A percentile compares a stretch with the other conserved stretches of the same genome.
Conservation (phyloP, 2,797 vertebrate species). For the Hirundo rustica region DNA sequence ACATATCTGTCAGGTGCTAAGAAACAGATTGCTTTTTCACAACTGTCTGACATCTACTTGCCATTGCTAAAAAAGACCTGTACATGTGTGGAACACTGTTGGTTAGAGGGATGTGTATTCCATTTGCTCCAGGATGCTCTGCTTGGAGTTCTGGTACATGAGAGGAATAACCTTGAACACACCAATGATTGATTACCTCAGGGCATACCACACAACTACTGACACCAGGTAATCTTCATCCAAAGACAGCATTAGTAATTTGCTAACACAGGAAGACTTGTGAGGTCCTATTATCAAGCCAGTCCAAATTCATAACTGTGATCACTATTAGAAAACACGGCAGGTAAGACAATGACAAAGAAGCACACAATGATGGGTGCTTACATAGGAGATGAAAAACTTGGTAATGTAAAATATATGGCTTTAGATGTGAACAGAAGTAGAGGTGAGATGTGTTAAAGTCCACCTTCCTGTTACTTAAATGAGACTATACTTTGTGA, state of each 20-base stretch:
- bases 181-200: neutral
- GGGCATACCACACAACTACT: neutral
- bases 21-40: neutral
- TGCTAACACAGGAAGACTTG: neutral
- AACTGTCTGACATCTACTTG: fast-evolving
- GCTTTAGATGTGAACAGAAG: neutral
- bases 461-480: neutral
- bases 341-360: neutral
- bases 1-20: neutral
- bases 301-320: neutral
- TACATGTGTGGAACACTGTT: neutral
- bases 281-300: neutral
- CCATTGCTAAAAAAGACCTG: neutral
- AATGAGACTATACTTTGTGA: neutral
- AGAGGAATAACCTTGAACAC: neutral
- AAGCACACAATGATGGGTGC: neutral
- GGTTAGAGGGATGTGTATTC: neutral
- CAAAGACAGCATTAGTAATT: neutral
- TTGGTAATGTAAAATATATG: neutral
- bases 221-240: fast-evolving
- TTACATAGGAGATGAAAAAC: neutral
- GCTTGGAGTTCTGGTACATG: neutral
- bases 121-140: neutral
- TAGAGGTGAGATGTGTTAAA: neutral
- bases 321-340: neutral